Base-by-base conservation (phyloP, 2,888 invertebrate species). In the Archips crataeganus region DNA sequence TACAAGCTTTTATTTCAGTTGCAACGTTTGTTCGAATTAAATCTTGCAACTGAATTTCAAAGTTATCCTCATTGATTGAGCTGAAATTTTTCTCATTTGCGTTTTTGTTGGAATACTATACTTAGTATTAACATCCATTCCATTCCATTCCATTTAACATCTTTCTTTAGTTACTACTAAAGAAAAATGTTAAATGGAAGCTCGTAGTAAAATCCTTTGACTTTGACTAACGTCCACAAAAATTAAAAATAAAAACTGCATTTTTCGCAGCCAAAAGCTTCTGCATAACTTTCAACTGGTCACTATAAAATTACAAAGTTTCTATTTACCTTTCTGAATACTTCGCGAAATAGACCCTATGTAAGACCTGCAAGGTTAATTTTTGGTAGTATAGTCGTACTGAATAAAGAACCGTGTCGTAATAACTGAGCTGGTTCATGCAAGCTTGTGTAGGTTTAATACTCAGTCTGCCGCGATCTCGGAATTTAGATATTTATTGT, bases 391-490 rank as follows among this genome's bases (percentile, higher is more conserved):
- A 23, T 23, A 11, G 0, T 9, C 13, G 11, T 10, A 32, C 2
- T 1, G 23, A 32, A 57, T 13, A 57, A 57, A 57, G 57, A 32
- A 32, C 11, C 32, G 8, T 57, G 32, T 57, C 32, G 51, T 15
- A 15, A 15, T 51, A 23, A 57, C 1, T 10, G 15, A 8, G 59
- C 23, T 2, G 51, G 15, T 36, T 60, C 9, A 6, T 36, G n/a
- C 60, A n/a, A 36, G 36, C 60, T 60, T 60, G 13, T n/a, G 60
- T n/a, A 13, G 60, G 34, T 34, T 62, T 42, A 39, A 42, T 36
- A 62, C 23, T 62, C 34, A 15, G 15, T 39, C 39, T 15, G 32
- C 34, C 11, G n/a, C 34, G 60, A 36, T 60, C 36, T 60, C 60
- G n/a, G 60, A 60, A 11, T 34, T 42, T 2, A 15, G 15, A 62